phyloP scores from a whole-genome alignment of 1,140 invertebrate species.

The Lepidotrigona ventralis region DNA sequence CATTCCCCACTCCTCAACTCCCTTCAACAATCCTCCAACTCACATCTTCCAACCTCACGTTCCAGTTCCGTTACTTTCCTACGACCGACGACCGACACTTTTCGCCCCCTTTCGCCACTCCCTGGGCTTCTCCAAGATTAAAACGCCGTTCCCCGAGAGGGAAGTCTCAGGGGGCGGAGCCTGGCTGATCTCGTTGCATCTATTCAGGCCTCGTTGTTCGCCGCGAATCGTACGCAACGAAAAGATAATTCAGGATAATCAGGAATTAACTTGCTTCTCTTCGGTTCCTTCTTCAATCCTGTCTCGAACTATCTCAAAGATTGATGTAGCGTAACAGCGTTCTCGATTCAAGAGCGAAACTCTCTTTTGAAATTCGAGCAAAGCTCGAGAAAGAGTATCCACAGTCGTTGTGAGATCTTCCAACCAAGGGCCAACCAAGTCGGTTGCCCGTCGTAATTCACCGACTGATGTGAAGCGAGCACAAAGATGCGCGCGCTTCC shows the following conservation, averaged over 20 bases:
- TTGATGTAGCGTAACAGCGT: no score
- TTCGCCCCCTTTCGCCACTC: constrained; percentile 50
- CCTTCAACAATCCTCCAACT: background rate
- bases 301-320: no score
- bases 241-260: background rate
- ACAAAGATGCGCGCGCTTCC: background rate
- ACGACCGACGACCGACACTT: constrained; percentile 41
- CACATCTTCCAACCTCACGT: constrained; percentile 34
- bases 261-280: no score
- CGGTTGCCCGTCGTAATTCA: background rate
- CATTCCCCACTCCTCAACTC: background rate
- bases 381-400: background rate
- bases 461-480: background rate
- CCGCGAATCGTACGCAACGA: background rate
- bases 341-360: no score
- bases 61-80: constrained; percentile 29
- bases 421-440: no score
- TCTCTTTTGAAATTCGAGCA: no score
- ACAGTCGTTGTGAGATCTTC: no score
- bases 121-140: constrained; percentile 35
- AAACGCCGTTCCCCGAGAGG: constrained; percentile 36
- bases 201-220: background rate
- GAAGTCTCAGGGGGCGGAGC: constrained; percentile 49
- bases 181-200: background rate
- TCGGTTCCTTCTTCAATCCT: no score